Percentiles rank a stretch among this genome's conserved stretches.
Evolutionary conservation across 2,888 invertebrate species (phyloP).

Genomic region (Lasioglossum marginatum): DNA sequence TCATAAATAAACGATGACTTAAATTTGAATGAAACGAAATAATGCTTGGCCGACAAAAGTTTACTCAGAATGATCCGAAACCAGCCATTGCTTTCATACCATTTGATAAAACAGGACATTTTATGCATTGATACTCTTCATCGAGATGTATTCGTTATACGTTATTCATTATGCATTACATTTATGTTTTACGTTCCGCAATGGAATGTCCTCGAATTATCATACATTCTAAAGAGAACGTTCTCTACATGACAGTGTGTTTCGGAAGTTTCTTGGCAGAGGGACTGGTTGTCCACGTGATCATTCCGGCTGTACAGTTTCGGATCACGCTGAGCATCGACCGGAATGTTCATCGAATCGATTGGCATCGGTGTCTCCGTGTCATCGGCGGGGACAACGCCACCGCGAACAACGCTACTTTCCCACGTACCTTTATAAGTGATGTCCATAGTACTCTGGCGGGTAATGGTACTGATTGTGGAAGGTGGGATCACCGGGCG

Average conservation of each 20-base stretch:
- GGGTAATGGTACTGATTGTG: constrained; percentile 97
- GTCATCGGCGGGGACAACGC: not conserved
- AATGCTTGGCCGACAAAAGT: not conserved
- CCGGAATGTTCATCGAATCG: constrained; percentile 21
- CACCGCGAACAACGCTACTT: constrained; percentile 29
- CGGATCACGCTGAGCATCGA: constrained; percentile 13
- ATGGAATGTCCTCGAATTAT: not conserved
- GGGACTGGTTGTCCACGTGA: not conserved
- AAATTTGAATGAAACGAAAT: not conserved
- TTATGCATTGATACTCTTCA: no score
- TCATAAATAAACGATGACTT: not conserved
- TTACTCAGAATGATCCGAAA: not conserved
- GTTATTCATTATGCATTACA: not conserved
- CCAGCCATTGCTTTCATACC: not conserved
- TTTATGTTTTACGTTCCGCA: not conserved
- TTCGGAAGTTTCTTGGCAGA: not conserved
- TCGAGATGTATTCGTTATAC: no score
- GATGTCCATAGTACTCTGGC: constrained; percentile 97
- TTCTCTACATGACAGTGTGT: not conserved
- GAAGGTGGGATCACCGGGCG: constrained; percentile 96
- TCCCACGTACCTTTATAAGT: constrained; percentile 88
- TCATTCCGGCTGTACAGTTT: not conserved
- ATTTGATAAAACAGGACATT: not conserved
- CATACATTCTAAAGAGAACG: not conserved
- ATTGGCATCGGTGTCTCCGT: not conserved